Conservation (phyloP, 2,113 vertebrate species). For the Camelus dromedarius region DNA sequence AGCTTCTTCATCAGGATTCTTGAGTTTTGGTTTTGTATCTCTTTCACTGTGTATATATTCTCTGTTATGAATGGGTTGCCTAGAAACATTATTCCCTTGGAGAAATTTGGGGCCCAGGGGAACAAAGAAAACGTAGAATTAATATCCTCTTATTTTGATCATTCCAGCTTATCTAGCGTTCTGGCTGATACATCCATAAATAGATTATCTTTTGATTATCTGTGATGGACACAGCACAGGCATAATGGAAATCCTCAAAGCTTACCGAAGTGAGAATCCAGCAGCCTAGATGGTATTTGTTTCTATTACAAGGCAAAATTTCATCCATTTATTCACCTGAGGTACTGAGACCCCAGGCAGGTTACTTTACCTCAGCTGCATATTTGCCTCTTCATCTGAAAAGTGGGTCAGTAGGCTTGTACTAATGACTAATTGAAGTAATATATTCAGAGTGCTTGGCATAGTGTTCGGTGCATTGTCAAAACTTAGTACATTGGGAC, state of each 20-base stretch:
- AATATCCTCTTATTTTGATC: slow-evolving; percentile 11
- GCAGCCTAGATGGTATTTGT: neutral
- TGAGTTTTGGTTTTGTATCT: slow-evolving; percentile 38
- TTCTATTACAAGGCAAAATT: neutral
- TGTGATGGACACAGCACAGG: neutral
- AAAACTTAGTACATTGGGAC: neutral
- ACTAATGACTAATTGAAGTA: slow-evolving; percentile 39
- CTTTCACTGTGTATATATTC: neutral
- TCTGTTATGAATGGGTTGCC: slow-evolving; percentile 65
- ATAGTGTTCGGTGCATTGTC: neutral
- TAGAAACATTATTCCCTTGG: slow-evolving; percentile 53
- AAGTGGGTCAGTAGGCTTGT: slow-evolving; percentile 29
- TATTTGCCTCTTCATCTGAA: slow-evolving; percentile 1
- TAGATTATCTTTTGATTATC: slow-evolving; percentile 15
- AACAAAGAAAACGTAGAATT: slow-evolving; percentile 49
- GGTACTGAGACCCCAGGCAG: neutral
- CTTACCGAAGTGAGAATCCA: neutral
- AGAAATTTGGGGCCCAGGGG: slow-evolving; percentile 24
- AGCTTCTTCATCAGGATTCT: neutral
- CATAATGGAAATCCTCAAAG: neutral
- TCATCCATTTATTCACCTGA: neutral
- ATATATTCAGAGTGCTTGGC: neutral
- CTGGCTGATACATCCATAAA: neutral
- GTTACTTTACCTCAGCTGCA: neutral
- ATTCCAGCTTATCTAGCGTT: neutral